Evolutionary conservation across 2,888 invertebrate species (phyloP).

Genomic region (Heterodera filipjevi): DNA sequence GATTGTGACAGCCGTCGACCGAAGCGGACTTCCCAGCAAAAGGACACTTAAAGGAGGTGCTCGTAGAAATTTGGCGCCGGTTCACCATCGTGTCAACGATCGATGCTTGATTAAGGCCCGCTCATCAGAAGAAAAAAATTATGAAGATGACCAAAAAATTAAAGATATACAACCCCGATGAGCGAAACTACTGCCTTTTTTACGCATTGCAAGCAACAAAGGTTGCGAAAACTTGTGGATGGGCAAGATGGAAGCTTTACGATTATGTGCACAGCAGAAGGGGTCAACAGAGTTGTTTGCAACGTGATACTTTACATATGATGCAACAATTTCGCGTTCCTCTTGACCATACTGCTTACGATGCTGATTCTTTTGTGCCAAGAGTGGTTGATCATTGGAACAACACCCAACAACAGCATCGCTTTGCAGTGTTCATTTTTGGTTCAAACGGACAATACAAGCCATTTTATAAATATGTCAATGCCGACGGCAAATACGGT

Average conservation of each 20-base stretch:
- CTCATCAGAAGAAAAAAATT: no score
- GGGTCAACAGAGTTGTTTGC: background rate
- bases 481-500: background rate
- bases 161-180: slow-evolving; percentile 3
- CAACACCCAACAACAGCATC: background rate
- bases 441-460: background rate
- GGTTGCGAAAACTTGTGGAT: background rate
- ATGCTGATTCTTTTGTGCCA: background rate
- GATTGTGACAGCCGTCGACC: background rate
- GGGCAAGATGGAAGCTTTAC: slow-evolving; percentile 5
- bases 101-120: slow-evolving; percentile 3
- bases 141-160: background rate
- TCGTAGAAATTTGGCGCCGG: background rate
- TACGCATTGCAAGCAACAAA: background rate
- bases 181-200: background rate
- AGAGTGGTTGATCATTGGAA: slow-evolving; percentile 6
- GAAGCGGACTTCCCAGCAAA: background rate
- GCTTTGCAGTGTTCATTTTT: slow-evolving; percentile 13
- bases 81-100: background rate
- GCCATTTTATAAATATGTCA: background rate
- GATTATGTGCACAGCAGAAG: background rate
- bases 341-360: background rate
- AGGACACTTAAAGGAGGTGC: background rate
- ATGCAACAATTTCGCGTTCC: background rate
- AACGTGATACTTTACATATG: background rate